Base-by-base conservation (phyloP, 2,888 invertebrate species). In the Polydrusus pterygomalis region DNA sequence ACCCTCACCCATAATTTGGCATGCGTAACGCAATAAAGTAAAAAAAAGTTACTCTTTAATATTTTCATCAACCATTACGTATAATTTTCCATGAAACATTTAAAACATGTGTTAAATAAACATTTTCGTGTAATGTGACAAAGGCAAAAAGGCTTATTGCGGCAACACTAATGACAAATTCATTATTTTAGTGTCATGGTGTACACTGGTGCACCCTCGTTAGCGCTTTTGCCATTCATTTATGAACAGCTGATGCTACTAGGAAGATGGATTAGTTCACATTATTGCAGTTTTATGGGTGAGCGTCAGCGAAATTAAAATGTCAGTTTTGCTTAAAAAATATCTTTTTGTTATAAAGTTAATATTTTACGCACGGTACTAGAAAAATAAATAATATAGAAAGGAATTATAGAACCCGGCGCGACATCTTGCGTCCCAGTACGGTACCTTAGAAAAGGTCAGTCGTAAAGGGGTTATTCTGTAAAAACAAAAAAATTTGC, bases 181-280 rank as follows among this genome's bases (percentile, higher is more conserved):
- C 56, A 56, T 56, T 34, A 56, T 30, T 56, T 56, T 34, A 56
- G 56, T 34, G 56, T 34, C 8, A 30, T 34, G 15, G 15, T 56
- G 56, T 56, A 54, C 54, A 54, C 54, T 54, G 34, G 56, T 56
- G 34, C 34, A 34, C 34, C 15, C n/a, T 25, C 34, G 56, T 56
- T 56, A 34, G 56, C n/a, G 56, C 34, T 56, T 56, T 56, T 56
- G 34, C 30, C 34, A 56, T 56, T 56, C 56, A 56, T 56, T 18
- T n/a, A n/a, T 34, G 5, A 34, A 56, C 56, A 56, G n/a, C n/a
- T n/a, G 30, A 56, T 56, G 34, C 20, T 30, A 15, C 56, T 56
- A 8, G 56, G 15, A 56, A 15, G 15, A 56, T 56, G 15, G 15
- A 56, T 56, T 56, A 56, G 56, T n/a, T 15, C 34, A 2, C 56